phyloP scores from a whole-genome alignment of 1,140 invertebrate genomes.

The Papilio dardanus region DNA sequence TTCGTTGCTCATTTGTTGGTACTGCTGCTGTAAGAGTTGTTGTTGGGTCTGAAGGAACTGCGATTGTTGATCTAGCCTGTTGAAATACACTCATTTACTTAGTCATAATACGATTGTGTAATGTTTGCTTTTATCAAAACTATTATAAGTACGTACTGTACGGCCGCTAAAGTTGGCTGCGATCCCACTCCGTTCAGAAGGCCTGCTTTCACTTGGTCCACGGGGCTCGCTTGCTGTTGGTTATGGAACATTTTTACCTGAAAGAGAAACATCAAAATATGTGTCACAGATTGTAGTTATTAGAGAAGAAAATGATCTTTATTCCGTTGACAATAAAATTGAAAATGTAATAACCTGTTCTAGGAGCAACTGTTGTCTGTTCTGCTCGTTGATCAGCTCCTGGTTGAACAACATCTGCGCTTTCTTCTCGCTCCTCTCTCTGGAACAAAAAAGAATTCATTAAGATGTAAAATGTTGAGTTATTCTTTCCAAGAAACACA shows the following conservation, averaged over 20 bases:
- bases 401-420: slow-evolving; percentile 84
- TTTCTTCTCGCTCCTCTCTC: slow-evolving; percentile 83
- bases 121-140: neutral
- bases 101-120: neutral
- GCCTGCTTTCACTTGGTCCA: slow-evolving; percentile 82
- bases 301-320: neutral
- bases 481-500: neutral
- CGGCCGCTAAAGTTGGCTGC: slow-evolving; percentile 59
- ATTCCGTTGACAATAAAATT: neutral
- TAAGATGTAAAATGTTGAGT: neutral
- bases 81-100: slow-evolving; percentile 40
- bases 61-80: slow-evolving; percentile 78
- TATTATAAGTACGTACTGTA: slow-evolving; percentile 61
- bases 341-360: slow-evolving; percentile 57
- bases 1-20: slow-evolving; percentile 79
- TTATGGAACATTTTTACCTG: slow-evolving; percentile 85
- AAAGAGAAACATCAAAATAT: neutral
- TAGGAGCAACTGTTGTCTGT: slow-evolving; percentile 80
- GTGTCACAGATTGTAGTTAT: neutral
- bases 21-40: slow-evolving; percentile 79
- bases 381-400: slow-evolving; percentile 84
- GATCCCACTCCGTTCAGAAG: slow-evolving; percentile 77
- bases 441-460: slow-evolving; percentile 48
- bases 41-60: slow-evolving; percentile 80
- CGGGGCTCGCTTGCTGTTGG: slow-evolving; percentile 82